These are phyloP conservation scores for Archips xylosteana DNA, from an alignment of 2,888 invertebrate species.

Conservation along the genomic window DNA sequence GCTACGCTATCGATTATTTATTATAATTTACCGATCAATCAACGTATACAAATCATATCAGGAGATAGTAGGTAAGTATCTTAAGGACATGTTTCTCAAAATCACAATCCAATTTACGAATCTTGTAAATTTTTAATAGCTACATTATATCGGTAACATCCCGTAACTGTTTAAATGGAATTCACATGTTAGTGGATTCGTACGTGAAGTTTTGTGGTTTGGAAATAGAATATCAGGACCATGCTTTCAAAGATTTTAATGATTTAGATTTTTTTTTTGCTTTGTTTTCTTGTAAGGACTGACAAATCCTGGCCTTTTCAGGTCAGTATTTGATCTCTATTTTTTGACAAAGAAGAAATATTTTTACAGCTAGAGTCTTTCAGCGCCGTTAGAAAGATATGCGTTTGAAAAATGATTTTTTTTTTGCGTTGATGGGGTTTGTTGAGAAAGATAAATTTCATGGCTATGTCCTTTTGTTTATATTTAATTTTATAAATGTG, in stretches of 20 bases:
- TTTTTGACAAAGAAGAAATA: too few relatives aligned
- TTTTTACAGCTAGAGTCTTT: too few relatives aligned
- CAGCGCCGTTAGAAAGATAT: too few relatives aligned
- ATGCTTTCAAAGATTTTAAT: too few relatives aligned
- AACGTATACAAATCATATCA: neutral
- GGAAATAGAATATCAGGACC: neutral
- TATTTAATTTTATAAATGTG: too few relatives aligned
- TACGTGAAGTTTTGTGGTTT: neutral
- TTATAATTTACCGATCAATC: too few relatives aligned
- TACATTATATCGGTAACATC: neutral
- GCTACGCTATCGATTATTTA: too few relatives aligned
- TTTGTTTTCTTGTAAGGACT: neutral
- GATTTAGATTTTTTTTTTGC: neutral
- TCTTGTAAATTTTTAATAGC: neutral
- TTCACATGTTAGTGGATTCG: neutral
- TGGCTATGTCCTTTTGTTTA: neutral
- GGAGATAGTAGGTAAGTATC: neutral
- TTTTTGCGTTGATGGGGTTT: neutral
- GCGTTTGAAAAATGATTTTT: neutral
- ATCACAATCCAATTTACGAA: neutral
- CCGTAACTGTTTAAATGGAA: neutral
- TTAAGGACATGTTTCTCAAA: neutral
- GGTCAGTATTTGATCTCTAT: too few relatives aligned
- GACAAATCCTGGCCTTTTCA: too few relatives aligned
- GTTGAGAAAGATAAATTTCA: neutral